These are phyloP conservation scores for Sycophila texana DNA, from an alignment of 2,888 invertebrate species.

Conservation along the genomic window DNA sequence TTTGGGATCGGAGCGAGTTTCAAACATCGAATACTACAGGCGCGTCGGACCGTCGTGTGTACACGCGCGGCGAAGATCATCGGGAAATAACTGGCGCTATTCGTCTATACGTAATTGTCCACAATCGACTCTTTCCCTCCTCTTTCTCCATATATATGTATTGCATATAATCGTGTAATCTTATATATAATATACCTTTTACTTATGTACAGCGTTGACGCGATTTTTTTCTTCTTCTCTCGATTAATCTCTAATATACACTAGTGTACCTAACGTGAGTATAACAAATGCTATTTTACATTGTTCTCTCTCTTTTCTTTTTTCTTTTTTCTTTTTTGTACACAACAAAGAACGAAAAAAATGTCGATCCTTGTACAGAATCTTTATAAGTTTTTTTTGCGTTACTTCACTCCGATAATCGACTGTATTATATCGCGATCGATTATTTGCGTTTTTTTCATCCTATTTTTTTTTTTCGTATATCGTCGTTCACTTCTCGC, in stretches of 20 bases:
- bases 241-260: conserved; percentile 68
- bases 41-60: conserved; percentile 25
- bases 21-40: conserved; percentile 38
- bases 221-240: conserved; percentile 16
- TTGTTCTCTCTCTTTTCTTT: background rate
- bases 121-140: no score
- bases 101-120: background rate
- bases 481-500: background rate
- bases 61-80: background rate
- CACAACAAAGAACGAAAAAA: conserved; percentile 56
- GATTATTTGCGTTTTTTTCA: background rate
- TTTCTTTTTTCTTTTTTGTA: conserved; percentile 56
- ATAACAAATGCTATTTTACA: conserved; percentile 74
- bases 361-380: background rate
- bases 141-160: background rate
- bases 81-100: conserved; percentile 9
- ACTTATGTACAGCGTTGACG: conserved; percentile 34
- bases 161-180: background rate
- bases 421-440: background rate
- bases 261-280: conserved; percentile 70
- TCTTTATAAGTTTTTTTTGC: background rate
- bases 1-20: background rate
- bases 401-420: background rate
- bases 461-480: background rate
- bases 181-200: conserved; percentile 23